Evolutionary conservation across 2,888 invertebrate genomes (phyloP).

Genomic region (Parasteatoda lunata): DNA sequence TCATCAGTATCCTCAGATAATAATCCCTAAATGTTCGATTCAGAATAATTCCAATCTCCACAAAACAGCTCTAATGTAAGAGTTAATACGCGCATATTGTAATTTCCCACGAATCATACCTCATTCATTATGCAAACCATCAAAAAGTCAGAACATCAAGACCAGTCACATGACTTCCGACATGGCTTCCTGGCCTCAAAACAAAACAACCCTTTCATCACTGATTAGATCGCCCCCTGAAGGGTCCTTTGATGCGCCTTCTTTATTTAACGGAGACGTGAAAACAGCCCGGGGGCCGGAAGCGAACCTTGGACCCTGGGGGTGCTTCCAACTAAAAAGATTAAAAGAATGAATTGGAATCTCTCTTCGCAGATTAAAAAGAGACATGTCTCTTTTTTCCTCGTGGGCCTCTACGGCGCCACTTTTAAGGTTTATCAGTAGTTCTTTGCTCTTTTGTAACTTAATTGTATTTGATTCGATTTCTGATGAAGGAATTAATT

Average conservation of each 20-base stretch:
- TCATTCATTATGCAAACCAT: not conserved
- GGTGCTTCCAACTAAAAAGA: conserved; percentile 9
- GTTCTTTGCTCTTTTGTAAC: conserved; percentile 1
- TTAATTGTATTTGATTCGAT: conserved; percentile 1
- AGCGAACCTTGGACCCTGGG: conserved; percentile 27
- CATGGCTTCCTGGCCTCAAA: not conserved
- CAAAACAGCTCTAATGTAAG: too few relatives aligned
- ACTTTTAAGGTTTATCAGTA: not conserved
- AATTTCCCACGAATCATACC: not conserved
- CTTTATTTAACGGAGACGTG: not conserved
- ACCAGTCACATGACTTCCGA: not conserved
- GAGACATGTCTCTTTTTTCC: not conserved
- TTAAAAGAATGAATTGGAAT: not conserved
- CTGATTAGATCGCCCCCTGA: not conserved
- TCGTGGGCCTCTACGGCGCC: not conserved
- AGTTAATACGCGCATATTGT: too few relatives aligned
- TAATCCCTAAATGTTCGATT: too few relatives aligned
- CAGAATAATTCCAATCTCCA: too few relatives aligned
- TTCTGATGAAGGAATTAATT: not conserved
- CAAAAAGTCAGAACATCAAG: not conserved
- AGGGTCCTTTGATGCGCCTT: not conserved
- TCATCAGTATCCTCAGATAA: too few relatives aligned
- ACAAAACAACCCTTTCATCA: conserved; percentile 1
- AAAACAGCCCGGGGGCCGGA: conserved; percentile 48
- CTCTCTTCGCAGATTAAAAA: not conserved